Base-by-base conservation (phyloP, 2,888 invertebrate genomes). In the Trissolcus brochymenae region DNA sequence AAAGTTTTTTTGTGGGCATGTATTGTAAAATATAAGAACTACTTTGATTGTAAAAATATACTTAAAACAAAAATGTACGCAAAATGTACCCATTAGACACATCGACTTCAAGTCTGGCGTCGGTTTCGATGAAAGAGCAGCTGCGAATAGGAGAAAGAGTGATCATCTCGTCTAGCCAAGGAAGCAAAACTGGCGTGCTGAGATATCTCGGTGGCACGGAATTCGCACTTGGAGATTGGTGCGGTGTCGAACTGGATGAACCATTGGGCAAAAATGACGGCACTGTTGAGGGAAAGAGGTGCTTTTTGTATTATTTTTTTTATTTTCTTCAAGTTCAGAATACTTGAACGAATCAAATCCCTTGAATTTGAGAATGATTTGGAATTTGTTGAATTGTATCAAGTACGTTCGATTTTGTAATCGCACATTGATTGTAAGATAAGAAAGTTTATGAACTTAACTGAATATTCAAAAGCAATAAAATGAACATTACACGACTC, bases 221-320 rank as follows among this genome's bases (percentile, higher is more conserved):
- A 84, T 98, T 98, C 89, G 97, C 98, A 0, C 90, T 94, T 41
- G 98, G 98, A 41, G 94, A 96, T 82, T 98, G 98, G 98, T 98
- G 96, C 78, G 98, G 98, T 21, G 95, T 99, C 17, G 98, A 98
- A 89, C 91, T 99, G 81, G 98, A 98, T 87, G 97, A 98, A 81
- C 94, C 96, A 0, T 90, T 94, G 74, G 99, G 99, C 64, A 98
- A 98, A 90, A 98, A 99, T 89, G 98, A 99, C 87, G 98, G 99
- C 71, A 94, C 96, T 59, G 97, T 98, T 40, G 95, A 94, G 80
- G 98, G 96, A 66, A 94, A 94, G 90, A 95, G 96, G 97, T 98
- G 90, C 84, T 56, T 50, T 46, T 16, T 46, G 46, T 14, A 16
- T 46, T 14, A 16, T 14, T 46, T 46, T 46, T 16, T 46, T 46